phyloP scores from a whole-genome alignment of 2,888 invertebrate genomes.

The Dromius quadrimaculatus region DNA sequence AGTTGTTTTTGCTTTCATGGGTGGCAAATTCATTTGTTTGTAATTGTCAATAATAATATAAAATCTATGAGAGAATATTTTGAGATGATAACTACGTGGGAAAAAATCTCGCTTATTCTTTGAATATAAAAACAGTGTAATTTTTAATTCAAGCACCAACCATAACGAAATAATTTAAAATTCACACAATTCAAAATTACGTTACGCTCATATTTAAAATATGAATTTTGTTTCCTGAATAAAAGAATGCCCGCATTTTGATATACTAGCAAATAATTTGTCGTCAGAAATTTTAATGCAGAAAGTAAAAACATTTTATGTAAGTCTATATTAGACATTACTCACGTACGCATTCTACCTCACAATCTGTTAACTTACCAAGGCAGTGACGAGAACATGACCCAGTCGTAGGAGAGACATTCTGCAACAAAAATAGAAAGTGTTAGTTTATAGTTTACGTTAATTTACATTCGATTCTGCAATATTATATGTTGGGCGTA shows the following conservation, averaged over 20 bases:
- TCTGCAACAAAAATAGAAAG: constrained; percentile 50
- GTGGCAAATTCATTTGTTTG: too few relatives aligned
- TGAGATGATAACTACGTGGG: neutral
- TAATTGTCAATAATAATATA: too few relatives aligned
- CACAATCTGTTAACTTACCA: constrained; percentile 36
- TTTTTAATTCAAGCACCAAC: neutral
- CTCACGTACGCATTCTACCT: constrained; percentile 3
- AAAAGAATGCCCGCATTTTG: too few relatives aligned
- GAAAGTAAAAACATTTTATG: too few relatives aligned
- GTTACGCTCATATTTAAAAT: neutral
- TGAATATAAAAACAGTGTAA: neutral
- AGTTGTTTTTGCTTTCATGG: too few relatives aligned
- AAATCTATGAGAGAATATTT: neutral
- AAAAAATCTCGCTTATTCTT: neutral
- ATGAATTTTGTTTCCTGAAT: too few relatives aligned
- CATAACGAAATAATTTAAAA: neutral
- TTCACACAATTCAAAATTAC: neutral
- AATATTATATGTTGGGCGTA: neutral
- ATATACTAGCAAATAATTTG: too few relatives aligned
- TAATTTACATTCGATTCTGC: neutral
- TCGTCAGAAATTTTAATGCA: too few relatives aligned
- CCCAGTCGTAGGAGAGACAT: constrained; percentile 43
- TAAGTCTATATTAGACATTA: too few relatives aligned
- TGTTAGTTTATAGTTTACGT: neutral
- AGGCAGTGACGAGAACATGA: constrained; percentile 28